Percentiles rank a stretch among this genome's conserved stretches.
Conservation (phyloP, 2,888 invertebrate genomes). For the Cantharis rufa region DNA sequence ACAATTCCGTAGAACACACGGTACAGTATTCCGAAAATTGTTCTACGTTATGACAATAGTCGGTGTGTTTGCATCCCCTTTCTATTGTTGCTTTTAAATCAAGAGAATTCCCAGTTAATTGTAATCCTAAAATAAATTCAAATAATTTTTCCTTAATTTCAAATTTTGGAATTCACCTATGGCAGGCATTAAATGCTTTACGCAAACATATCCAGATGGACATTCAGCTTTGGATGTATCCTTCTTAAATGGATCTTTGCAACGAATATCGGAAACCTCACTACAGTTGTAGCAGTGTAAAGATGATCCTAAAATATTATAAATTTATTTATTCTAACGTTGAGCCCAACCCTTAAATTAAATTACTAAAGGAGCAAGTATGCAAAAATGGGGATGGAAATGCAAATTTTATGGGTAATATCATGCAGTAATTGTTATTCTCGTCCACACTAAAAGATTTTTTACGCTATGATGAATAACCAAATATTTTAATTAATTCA, state of each 20-base stretch:
- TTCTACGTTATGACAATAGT: not conserved
- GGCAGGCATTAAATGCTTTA: slow-evolving; percentile 7
- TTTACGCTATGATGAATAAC: too few species aligned
- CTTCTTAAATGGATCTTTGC: not conserved
- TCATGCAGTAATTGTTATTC: not conserved
- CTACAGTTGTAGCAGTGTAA: slow-evolving; percentile 15
- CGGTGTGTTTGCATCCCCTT: not conserved
- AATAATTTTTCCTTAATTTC: not conserved
- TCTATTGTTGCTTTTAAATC: not conserved
- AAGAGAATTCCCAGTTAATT: not conserved
- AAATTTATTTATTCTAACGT: not conserved
- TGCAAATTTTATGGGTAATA: not conserved
- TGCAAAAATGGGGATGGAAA: not conserved
- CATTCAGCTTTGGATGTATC: not conserved
- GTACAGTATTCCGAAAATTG: not conserved
- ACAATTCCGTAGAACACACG: not conserved
- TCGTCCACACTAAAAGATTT: too few species aligned
- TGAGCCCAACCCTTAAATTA: not conserved
- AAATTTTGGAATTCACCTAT: not conserved
- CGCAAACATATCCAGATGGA: not conserved
- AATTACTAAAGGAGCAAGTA: not conserved
- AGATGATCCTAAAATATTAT: slow-evolving; percentile 1
- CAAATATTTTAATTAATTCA: too few species aligned
- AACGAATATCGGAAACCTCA: slow-evolving; percentile 1
- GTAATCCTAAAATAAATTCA: not conserved